Percentiles rank a stretch among this genome's conserved stretches.
Conservation (phyloP, 53 echinoderm and acorn worm species). For the Pentamera pediparva region DNA sequence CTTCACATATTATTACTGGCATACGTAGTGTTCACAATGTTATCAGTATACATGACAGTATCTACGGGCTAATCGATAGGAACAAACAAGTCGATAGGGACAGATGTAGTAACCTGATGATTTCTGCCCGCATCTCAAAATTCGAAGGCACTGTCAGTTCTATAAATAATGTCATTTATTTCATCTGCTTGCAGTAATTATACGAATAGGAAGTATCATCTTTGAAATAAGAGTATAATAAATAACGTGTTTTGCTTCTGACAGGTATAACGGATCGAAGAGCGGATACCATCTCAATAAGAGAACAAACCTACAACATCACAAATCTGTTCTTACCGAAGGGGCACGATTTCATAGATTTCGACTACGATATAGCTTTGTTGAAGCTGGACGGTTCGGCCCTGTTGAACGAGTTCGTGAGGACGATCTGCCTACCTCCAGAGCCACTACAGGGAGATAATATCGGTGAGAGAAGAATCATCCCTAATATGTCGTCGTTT, state of each 20-base stretch:
- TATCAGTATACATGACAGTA: too few species aligned
- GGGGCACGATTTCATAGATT: conserved; percentile 79
- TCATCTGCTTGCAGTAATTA: too few species aligned
- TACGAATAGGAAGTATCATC: too few species aligned
- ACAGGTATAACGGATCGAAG: conserved; percentile 72
- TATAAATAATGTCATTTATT: too few species aligned
- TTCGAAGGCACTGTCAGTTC: too few species aligned
- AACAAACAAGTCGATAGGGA: too few species aligned
- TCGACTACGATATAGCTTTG: conserved; percentile 93
- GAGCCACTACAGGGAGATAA: conserved; percentile 58
- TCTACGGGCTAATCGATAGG: too few species aligned
- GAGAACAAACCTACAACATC: conserved; percentile 68
- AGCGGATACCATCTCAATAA: conserved; percentile 53
- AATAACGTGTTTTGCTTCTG: neutral
- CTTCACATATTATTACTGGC: too few species aligned
- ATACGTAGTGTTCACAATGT: too few species aligned
- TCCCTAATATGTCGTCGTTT: neutral
- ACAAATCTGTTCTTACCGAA: conserved; percentile 81
- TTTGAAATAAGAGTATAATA: too few species aligned
- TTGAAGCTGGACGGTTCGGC: conserved; percentile 53
- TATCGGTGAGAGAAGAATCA: conserved; percentile 26
- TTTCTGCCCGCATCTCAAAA: too few species aligned
- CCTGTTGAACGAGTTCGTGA: conserved; percentile 58
- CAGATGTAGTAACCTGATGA: too few species aligned
- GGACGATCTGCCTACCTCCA: conserved; percentile 75